phyloP scores from a whole-genome alignment of 1,140 invertebrate species.

The Rhizoglyphus robini region DNA sequence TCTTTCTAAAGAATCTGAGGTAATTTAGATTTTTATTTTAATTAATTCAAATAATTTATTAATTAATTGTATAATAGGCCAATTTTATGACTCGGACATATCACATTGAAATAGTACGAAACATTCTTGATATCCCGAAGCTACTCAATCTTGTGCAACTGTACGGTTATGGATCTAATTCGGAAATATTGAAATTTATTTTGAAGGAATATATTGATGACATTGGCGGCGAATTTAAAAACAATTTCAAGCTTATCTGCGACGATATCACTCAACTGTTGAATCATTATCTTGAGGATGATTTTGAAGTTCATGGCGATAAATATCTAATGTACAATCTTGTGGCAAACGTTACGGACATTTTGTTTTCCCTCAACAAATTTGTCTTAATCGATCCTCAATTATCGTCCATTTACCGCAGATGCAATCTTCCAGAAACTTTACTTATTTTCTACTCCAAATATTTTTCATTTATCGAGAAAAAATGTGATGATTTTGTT shows the following conservation, averaged over 20 bases:
- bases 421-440: neutral
- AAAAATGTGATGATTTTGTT: neutral
- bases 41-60: neutral
- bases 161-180: constrained; percentile 50
- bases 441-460: neutral
- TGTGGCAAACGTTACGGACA: neutral
- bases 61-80: neutral
- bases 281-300: neutral
- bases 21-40: constrained; percentile 29
- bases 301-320: constrained; percentile 20
- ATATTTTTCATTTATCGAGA: constrained; percentile 15
- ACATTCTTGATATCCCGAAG: constrained; percentile 63
- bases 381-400: neutral
- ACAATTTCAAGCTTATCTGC: constrained; percentile 47
- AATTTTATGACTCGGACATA: constrained; percentile 18
- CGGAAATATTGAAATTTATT: constrained; percentile 40
- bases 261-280: constrained; percentile 28
- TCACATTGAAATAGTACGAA: constrained; percentile 56
- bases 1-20: constrained; percentile 56
- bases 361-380: neutral
- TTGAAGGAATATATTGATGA: constrained; percentile 51
- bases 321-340: neutral
- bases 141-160: constrained; percentile 59
- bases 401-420: neutral
- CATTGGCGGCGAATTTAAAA: constrained; percentile 51